Evolutionary conservation across 2,888 invertebrate species (phyloP), one percentile per base, ranked within the genome.

Genomic region (Holacanthella duospinosa): DNA sequence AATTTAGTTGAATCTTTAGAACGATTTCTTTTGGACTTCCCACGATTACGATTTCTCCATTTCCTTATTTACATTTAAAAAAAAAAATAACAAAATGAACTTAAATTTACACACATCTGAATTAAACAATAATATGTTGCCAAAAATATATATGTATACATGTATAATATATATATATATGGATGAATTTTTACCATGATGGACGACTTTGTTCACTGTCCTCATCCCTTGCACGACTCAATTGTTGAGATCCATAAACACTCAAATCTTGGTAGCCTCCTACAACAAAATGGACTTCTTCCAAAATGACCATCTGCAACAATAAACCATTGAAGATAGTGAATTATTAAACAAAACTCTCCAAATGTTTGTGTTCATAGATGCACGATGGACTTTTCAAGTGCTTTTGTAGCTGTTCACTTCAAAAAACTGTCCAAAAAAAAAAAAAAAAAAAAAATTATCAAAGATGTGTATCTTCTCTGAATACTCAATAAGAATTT

Each of bases 291-390:
- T 28, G 21, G n/a, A 64, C 53, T 12, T 55, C 27, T 27, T 64
- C 60, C 57, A 64, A 26, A 12, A 64, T 29, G 27, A 64, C n/a
- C 64, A 64, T 60, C 64, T 64, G 53, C 19, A 44, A 44, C 9
- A 48, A 25, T 21, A 27, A 28, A 27, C 19, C 48, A n/a, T 48
- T 48, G 48, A n/a, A 48, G 21, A 9, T 21, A 9, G 6, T 48
- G 48, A 48, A 48, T 12, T 36, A 36, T 36, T 36, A 16, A 36
- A 6, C 36, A 36, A 36, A 36, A 16, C 36, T n/a, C n/a, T n/a
- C n/a, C n/a, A n/a, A n/a, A n/a, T n/a, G n/a, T n/a, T n/a, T n/a
- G n/a, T n/a, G n/a, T n/a, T n/a, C n/a, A n/a, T n/a, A n/a, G n/a
- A n/a, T n/a, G n/a, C n/a, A n/a, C n/a, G n/a, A n/a, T n/a, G n/a